These are phyloP conservation scores for Polypterus senegalus DNA, from an alignment of 2,113 vertebrate species.

Conservation along the genomic window DNA sequence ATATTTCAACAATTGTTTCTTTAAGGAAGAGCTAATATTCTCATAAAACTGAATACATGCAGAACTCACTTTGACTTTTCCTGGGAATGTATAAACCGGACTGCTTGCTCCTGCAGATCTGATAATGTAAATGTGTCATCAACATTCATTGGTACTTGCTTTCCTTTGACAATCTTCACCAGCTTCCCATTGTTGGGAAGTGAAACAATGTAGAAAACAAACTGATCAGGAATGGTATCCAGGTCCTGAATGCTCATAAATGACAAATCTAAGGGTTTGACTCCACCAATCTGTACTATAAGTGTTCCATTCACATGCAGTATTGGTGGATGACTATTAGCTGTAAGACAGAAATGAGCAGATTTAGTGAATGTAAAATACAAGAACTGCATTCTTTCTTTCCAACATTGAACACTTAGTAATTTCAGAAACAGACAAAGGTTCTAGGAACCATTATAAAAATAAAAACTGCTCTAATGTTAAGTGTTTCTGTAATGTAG, in stretches of 20 bases:
- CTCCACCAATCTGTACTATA: conserved; percentile 55
- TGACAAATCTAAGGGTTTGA: conserved; percentile 38
- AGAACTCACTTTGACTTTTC: conserved; percentile 60
- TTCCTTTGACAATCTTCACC: conserved; percentile 26
- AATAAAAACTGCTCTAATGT: too few species aligned
- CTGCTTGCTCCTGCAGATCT: conserved; percentile 47
- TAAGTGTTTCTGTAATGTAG: too few species aligned
- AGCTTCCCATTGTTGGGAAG: conserved; percentile 61
- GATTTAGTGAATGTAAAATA: too few species aligned
- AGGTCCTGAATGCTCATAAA: conserved; percentile 44
- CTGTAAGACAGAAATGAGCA: conserved; percentile 53
- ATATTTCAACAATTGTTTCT: too few species aligned
- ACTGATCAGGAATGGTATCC: conserved; percentile 27
- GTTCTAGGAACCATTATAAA: too few species aligned
- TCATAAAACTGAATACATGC: neutral
- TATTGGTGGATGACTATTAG: conserved; percentile 29
- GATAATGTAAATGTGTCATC: conserved; percentile 55
- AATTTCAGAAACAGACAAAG: too few species aligned
- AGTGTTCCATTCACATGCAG: conserved; percentile 55
- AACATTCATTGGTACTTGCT: conserved; percentile 33
- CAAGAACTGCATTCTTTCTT: too few species aligned
- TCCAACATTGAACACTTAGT: too few species aligned
- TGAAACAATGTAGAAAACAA: conserved; percentile 49
- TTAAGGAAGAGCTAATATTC: too few species aligned
- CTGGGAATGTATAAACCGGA: conserved; percentile 59